A percentile compares a stretch with the other conserved stretches of the same genome.
These are phyloP conservation scores for Indicator maculatus DNA, from an alignment of 2,113 vertebrate species.

Conservation along the genomic window DNA sequence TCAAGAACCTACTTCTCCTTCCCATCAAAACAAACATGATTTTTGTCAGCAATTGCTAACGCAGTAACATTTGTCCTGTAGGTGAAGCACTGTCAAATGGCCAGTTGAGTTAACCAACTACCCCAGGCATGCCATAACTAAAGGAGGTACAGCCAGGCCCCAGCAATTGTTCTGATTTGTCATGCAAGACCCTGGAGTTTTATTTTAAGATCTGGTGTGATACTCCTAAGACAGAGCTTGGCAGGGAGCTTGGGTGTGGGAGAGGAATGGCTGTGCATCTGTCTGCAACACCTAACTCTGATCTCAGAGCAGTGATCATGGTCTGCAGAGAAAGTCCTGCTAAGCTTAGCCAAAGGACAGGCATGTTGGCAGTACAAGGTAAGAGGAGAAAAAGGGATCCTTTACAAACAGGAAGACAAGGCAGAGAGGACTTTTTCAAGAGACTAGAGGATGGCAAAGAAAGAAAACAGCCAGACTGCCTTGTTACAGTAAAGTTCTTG, in stretches of 20 bases:
- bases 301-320: background rate
- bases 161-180: slow-evolving; percentile 22
- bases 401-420: background rate
- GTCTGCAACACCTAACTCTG: slow-evolving; percentile 10
- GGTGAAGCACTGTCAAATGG: background rate
- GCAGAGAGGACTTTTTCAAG: background rate
- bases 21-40: background rate
- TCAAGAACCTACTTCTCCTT: background rate
- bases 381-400: background rate
- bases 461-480: background rate
- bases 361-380: background rate
- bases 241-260: slow-evolving; percentile 3
- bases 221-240: slow-evolving; percentile 24
- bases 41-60: background rate
- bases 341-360: background rate
- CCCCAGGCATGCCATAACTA: background rate
- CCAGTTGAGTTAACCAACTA: background rate
- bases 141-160: background rate
- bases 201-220: background rate
- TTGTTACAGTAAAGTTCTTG: background rate
- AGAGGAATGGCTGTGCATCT: slow-evolving; percentile 21
- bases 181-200: background rate
- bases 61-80: background rate
- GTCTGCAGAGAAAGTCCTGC: slow-evolving; percentile 29
- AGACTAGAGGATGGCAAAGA: background rate